Conservation (phyloP, 2,113 vertebrate species). For the Hipposideros armiger region DNA sequence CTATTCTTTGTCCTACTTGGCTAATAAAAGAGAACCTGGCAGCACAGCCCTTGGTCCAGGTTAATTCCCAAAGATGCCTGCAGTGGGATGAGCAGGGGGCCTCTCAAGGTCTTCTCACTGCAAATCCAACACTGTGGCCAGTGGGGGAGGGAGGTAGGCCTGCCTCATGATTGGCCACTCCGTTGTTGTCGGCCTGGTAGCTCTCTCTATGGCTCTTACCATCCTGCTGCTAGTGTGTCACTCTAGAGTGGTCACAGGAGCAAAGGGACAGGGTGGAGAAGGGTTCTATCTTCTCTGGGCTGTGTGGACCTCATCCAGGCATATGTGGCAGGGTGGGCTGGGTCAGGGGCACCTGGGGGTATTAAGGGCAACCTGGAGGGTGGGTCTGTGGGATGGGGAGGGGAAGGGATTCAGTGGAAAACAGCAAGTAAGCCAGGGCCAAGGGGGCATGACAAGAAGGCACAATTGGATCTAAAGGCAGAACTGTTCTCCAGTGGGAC, state of each 20-base stretch:
- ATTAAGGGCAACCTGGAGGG: neutral
- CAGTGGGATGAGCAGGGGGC: neutral
- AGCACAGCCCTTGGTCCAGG: conserved; percentile 50
- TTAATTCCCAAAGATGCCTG: conserved; percentile 52
- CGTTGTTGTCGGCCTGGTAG: accelerated
- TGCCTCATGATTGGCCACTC: neutral
- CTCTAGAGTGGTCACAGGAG: neutral
- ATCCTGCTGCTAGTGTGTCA: neutral
- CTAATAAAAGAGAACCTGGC: conserved; percentile 87
- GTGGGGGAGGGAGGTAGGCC: neutral
- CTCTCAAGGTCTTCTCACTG: neutral
- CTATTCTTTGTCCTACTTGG: conserved; percentile 86
- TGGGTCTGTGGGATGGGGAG: neutral
- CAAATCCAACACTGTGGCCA: accelerated
- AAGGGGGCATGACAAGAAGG: neutral
- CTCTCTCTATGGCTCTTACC: neutral
- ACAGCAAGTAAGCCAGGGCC: neutral
- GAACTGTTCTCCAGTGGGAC: neutral
- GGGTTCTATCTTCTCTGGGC: neutral
- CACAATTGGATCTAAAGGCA: neutral
- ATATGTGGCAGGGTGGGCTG: neutral
- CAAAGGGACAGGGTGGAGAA: neutral
- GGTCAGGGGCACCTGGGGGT: neutral
- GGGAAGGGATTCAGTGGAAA: neutral
- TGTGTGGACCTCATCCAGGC: neutral